These are phyloP conservation scores for Actinemys pallida DNA, from an alignment of 2,113 vertebrate species.

Conservation along the genomic window DNA sequence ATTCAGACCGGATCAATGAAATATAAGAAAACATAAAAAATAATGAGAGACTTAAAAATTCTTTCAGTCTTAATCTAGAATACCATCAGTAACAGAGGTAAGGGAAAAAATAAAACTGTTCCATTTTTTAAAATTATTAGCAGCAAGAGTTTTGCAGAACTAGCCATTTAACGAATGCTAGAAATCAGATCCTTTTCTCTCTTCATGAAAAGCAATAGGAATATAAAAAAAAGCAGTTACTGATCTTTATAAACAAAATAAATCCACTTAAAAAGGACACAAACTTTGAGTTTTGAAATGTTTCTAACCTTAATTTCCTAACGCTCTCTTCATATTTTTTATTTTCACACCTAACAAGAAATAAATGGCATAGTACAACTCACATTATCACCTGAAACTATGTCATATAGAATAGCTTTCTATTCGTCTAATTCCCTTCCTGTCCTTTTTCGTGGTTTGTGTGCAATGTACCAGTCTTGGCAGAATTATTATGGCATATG, in stretches of 20 bases:
- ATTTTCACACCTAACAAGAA: background rate
- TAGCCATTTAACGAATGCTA: background rate
- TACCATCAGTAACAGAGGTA: background rate
- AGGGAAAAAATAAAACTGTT: background rate
- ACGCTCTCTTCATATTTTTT: background rate
- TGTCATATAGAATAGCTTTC: background rate
- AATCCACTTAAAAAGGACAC: background rate
- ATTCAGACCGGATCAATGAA: background rate
- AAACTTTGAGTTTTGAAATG: background rate
- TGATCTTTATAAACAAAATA: background rate
- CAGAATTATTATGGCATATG: background rate
- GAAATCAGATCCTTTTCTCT: background rate
- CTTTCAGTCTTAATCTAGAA: background rate
- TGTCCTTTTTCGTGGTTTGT: background rate
- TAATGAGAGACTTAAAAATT: background rate
- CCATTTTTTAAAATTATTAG: background rate
- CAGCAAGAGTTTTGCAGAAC: background rate
- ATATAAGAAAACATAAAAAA: background rate
- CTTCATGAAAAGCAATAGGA: background rate
- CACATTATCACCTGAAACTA: background rate
- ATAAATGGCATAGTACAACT: background rate
- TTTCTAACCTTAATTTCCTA: background rate
- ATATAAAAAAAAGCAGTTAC: background rate
- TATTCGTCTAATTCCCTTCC: background rate
- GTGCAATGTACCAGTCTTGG: background rate